Evolutionary conservation across 2,113 vertebrate species (phyloP), one percentile per base, ranked within the genome.

Genomic region (Notarius quadriscutis): DNA sequence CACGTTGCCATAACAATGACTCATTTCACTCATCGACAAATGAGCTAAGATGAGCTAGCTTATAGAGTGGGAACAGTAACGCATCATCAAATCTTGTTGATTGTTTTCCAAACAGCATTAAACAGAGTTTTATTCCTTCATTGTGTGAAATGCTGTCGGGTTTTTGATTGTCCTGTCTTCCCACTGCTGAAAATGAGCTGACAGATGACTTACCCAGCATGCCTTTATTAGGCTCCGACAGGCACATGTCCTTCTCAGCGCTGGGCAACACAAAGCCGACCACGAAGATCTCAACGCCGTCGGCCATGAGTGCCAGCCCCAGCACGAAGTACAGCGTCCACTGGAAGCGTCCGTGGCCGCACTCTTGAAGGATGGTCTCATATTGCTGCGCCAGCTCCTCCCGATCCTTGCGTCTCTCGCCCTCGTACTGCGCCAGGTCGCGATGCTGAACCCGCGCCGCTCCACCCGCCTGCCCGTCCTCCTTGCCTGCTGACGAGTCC

Each of bases 251-350:
- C 92, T 98, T 98, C 94, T 99, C 97, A 0, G 98, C 98, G 1
- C 97, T 98, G 91, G 98, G 98, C 71, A 99, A 93, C 84, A 99
- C 98, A 0, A 99, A 99, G 89, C 98, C 98, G 67, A 99, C 98
- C 92, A 99, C 98, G 4, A 99, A 99, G 93, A 99, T 94, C 94
- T 99, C 98, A 9, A 99, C 98, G 0, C 98, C 98, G 0, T 99
- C 98, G 0, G 98, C 98, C 98, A 99, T 99, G 84, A 99, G 95
- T 0, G 98, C 98, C 94, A 99, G 93, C 30, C 98, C 98, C 80
- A 99, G 96, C 57, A 98, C 97, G 25, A 99, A 99, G 94, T 99
- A 99, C 62, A 99, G 97, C 0, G 95, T 97, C 98, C 98, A 99
- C 95, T 99, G 98, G 95, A 99, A 99, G 86, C 96, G 96, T 2